Evolutionary conservation across 2,113 vertebrate species (phyloP), one percentile per base, ranked within the genome.

Genomic region (Pelecanus crispus): DNA sequence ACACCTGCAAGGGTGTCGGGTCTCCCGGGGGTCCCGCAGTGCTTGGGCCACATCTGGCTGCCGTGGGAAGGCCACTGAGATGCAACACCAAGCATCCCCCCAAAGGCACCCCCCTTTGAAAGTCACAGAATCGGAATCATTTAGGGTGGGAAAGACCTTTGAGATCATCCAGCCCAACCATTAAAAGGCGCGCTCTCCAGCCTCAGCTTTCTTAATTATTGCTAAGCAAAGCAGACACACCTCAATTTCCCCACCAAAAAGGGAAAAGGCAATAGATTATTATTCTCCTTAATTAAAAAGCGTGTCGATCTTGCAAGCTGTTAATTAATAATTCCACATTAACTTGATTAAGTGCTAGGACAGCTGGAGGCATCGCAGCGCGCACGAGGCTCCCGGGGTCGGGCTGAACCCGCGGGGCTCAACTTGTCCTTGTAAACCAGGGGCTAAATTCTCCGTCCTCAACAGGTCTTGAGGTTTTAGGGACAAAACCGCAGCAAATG

Each of bases 301-400:
- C 2, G 1, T 42, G 62, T 53, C 36, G 5, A 36, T 81, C 63
- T 77, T n/a, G 32, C 29, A 83, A 93, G 86, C 18, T 16, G 80
- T 58, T 92, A 92, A 94, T 96, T 90, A 93, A 85, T 77, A 93
- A 95, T 86, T 82, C 49, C 90, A 53, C 53, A 62, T 85, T 68
- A 80, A 68, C 34, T 72, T 47, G 71, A 80, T 83, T 32, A 80
- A 80, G 74, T 1, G 2, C 47, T 24, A 32, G 65, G 61, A 66
- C 24, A 50, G 47, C 59, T 28, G 32, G 61, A 91, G 81, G 88
- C 65, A 66, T 42, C 9, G 18, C n/a, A 45, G 68, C 17, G 2
- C 45, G 17, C 32, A 5, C 0, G 0, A 34, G 36, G 73, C 32
- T 74, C 47, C 44, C 0, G 0, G 38, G 63, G 32, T 56, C 10